These are phyloP conservation scores for Sceloporus undulatus DNA, from an alignment of 2,113 vertebrate genomes.

Conservation along the genomic window DNA sequence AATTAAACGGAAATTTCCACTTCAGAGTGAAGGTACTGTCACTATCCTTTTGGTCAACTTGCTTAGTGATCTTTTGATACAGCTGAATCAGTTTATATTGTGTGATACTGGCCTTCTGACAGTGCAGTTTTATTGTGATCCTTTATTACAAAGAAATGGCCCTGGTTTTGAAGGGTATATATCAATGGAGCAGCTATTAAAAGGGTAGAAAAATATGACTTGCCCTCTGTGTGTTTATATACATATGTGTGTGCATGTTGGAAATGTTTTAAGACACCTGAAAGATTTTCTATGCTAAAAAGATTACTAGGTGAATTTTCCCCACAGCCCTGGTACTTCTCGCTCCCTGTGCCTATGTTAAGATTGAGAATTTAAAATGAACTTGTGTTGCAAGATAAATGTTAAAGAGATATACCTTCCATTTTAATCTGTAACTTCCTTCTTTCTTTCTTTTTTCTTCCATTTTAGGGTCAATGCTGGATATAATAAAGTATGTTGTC, in stretches of 20 bases:
- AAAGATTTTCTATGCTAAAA: background rate
- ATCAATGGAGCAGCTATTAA: background rate
- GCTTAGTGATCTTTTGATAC: background rate
- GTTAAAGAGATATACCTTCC: slow-evolving; percentile 8
- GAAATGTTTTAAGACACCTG: background rate
- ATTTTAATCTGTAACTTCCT: slow-evolving; percentile 13
- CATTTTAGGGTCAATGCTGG: slow-evolving; percentile 94
- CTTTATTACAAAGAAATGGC: background rate
- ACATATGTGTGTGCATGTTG: background rate
- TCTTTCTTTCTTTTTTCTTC: slow-evolving; percentile 42
- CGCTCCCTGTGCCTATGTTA: background rate
- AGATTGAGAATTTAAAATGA: background rate
- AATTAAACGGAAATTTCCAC: background rate
- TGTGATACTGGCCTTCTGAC: background rate
- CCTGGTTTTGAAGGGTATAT: background rate
- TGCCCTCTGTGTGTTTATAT: background rate
- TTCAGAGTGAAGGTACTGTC: background rate
- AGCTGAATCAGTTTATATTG: too few species aligned
- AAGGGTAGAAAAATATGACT: background rate
- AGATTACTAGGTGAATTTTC: background rate
- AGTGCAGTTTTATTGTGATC: background rate
- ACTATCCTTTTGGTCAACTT: background rate
- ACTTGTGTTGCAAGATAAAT: background rate
- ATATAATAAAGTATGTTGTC: slow-evolving; percentile 97
- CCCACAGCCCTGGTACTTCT: background rate